phyloP scores from a whole-genome alignment of 2,888 invertebrate genomes.

The Encarsia formosa region DNA sequence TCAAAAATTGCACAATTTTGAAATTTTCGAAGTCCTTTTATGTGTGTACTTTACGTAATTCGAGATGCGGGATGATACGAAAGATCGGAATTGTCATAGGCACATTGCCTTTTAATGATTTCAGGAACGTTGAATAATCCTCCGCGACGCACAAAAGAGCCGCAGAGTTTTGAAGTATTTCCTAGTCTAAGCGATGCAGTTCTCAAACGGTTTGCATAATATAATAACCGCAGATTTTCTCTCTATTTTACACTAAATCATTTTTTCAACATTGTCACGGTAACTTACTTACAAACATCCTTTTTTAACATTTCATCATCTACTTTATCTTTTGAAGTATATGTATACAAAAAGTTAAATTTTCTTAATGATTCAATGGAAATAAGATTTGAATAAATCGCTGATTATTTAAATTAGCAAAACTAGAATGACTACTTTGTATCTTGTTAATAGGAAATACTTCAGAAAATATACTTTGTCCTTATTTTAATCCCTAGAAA shows the following conservation, averaged over 20 bases:
- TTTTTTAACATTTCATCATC: too few species aligned
- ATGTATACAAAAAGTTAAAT: too few species aligned
- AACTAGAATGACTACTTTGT: too few species aligned
- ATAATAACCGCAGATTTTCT: conserved; percentile 6
- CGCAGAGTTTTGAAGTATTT: conserved; percentile 19
- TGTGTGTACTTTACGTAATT: conserved; percentile 19
- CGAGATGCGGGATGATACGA: conserved; percentile 30
- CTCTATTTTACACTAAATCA: background rate
- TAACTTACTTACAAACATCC: too few species aligned
- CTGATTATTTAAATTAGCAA: too few species aligned
- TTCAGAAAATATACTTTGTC: too few species aligned
- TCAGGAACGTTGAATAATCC: conserved; percentile 38
- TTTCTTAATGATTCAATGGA: too few species aligned
- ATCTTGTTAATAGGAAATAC: too few species aligned
- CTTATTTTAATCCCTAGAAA: too few species aligned
- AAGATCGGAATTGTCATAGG: conserved; percentile 37
- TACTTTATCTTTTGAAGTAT: too few species aligned
- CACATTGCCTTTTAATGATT: conserved; percentile 34
- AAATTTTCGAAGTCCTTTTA: background rate
- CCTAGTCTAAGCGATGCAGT: background rate
- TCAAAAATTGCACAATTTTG: conserved; percentile 1
- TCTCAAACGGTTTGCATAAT: conserved; percentile 20
- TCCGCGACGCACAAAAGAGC: conserved; percentile 5
- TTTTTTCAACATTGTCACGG: background rate
- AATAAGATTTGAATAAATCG: too few species aligned